Base-by-base conservation (phyloP, 2,888 invertebrate genomes). In the Lycophotia porphyrea region DNA sequence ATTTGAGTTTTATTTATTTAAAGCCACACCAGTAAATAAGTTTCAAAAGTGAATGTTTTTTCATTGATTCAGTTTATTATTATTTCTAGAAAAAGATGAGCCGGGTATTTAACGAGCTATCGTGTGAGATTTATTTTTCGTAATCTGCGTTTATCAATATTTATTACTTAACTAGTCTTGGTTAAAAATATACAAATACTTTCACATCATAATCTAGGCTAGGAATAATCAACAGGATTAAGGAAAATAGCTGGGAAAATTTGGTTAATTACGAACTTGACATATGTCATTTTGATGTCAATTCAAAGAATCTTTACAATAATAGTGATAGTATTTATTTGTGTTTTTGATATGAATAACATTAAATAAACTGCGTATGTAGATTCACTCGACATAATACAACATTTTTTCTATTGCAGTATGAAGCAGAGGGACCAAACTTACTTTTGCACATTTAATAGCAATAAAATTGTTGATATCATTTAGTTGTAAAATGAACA, bases 401-500 rank as follows among this genome's bases (percentile, higher is more conserved):
- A 39, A 68, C 13, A 55, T 34, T 13, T 87, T 79, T 86, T 80
- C 78, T 70, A 71, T 95, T 94, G 84, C 92, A 95, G 95, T 93
- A 95, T 94, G 94, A 94, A 92, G 92, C 91, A 90, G 90, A 89
- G 95, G 95, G 95, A 94, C 94, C 95, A 95, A 94, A 90, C 88
- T 87, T 87, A 90, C 89, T 89, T 87, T 90, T 89, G 88, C 88
- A 89, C 90, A 91, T 89, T 90, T 91, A 88, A 88, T 91, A 89
- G 88, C 91, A 91, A 85, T 90, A 90, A 84, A 87, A 89, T 92
- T 92, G 87, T 92, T 93, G 93, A 87, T 92, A 90, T 91, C 86
- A 91, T 87, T 91, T 93, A 92, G 93, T 93, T 93, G 91, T 95
- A 96, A 94, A 94, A 96, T 96, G 96, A 94, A 92, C 91, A 90